A percentile compares a stretch with the other conserved stretches of the same genome.
phyloP scores from a whole-genome alignment of 2,888 invertebrate genomes.

The Balanococcus diminutus region DNA sequence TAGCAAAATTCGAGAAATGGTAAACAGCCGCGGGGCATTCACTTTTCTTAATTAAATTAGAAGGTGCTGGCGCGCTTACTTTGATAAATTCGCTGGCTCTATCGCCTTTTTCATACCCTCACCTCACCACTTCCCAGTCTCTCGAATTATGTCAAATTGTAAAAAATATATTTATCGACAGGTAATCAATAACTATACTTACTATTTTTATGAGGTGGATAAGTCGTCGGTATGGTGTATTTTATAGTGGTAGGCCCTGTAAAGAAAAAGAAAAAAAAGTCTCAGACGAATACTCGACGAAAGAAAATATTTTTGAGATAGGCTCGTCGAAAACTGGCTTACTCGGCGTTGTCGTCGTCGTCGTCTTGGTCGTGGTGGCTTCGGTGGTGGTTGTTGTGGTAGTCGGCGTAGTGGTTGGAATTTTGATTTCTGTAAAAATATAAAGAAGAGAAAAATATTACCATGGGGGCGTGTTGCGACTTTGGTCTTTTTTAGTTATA shows the following conservation, averaged over 20 bases:
- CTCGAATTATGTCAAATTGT: neutral
- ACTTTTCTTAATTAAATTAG: conserved; percentile 34
- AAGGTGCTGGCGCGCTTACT: neutral
- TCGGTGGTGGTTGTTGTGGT: conserved; percentile 39
- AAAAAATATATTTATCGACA: too few relatives aligned
- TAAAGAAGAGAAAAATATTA: neutral
- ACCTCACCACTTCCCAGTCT: neutral
- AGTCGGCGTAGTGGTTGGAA: conserved; percentile 48
- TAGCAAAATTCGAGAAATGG: conserved; percentile 7
- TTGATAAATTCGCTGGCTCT: conserved; percentile 12
- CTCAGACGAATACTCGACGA: too few relatives aligned
- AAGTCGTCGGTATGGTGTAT: neutral
- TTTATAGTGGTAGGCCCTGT: conserved; percentile 2
- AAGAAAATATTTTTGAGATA: neutral
- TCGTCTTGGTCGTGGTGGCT: conserved; percentile 29
- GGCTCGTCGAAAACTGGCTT: neutral
- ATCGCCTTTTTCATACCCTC: neutral
- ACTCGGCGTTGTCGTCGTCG: neutral
- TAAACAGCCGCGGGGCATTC: conserved; percentile 4
- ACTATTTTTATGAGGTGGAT: neutral
- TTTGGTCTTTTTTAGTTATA: too few relatives aligned
- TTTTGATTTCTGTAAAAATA: conserved; percentile 34
- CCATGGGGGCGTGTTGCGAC: neutral
- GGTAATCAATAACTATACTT: neutral
- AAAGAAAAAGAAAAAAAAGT: neutral